Base-by-base conservation (phyloP, 2,888 invertebrate species). In the Meghimatium bilineatum region DNA sequence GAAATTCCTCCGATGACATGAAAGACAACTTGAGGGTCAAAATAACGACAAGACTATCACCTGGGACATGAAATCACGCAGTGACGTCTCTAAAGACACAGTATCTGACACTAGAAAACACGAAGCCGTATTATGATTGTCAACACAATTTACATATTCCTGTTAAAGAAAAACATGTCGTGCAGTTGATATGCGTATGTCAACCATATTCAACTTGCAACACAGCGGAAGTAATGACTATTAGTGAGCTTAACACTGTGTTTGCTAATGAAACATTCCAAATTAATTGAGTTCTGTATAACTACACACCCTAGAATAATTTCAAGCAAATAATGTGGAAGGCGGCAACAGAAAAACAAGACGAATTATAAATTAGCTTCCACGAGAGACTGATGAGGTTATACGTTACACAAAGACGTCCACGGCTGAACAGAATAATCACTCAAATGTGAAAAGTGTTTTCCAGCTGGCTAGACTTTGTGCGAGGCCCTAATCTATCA, bases 81-180 rank as follows among this genome's bases (percentile, higher is more conserved):
- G 29, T 17, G 20, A 66, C 32, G 14, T 32, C 66, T 32, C 29
- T 14, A 29, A n/a, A 29, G 29, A 29, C 12, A 12, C 66, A 66
- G 32, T 12, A 32, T 20, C 32, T 66, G 74, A 74, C 32, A 32
- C 17, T 52, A 20, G 29, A 32, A 14, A 74, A 74, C 52, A 29
- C 52, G 38, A 1, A 38, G 0, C 29, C 14, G 17, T 74, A 14
- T 74, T 74, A 17, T 52, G 52, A 8, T 52, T 52, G 20, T 52
- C 29, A 74, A 74, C 52, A 52, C 17, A 49, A 32, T 74, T 74
- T 74, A 44, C 74, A 74, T 74, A 32, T 52, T 74, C 52, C 20
- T 10, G 6, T 29, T 17, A 20, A 26, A 74, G 52, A 34, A 49
- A 12, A 71, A 20, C 52, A 29, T 29, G 29, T 74, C 72, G 0